Base-by-base conservation (phyloP, 2,113 vertebrate species). In the Marcusenius ussheri region DNA sequence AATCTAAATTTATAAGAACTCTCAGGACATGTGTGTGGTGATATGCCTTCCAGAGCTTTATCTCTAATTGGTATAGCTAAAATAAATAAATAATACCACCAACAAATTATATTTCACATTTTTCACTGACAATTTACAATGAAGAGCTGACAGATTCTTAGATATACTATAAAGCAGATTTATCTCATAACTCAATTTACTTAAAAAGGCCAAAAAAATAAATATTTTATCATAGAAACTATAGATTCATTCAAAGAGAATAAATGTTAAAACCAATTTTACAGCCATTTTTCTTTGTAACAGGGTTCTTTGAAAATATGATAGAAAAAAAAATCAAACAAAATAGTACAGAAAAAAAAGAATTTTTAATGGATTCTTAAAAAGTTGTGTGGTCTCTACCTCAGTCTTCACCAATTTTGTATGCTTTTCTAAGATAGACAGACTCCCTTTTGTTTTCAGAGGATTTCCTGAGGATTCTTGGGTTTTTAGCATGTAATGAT, bases 101-200 rank as follows among this genome's bases (percentile, higher is more conserved):
- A 42, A 15, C 89, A 66, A 87, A 87, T 51, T 86, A 50, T 50
- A 51, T 77, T 87, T 50, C 5, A 6, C 89, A 74, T 42, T 74
- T 87, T 80, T 70, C 42, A 62, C 83, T 84, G 85, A 74, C 56
- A 58, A 77, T 87, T 87, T 87, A 56, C 50, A 47, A 87, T 87
- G 39, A 35, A 56, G 45, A 35, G 89, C 9, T 70, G 89, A 50
- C 89, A 50, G 80, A 85, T 90, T 39, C 31, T 15, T 31, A 50
- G 58, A 90, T 70, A 24, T 17, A 53, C 53, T 62, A 90, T 87
- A 49, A 90, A 50, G 56, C 0, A 62, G 45, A 62, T 90, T 85
- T n/a, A 90, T 90, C 83, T 50, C 53, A 66, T 70, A 90, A 58
- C 53, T 49, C 39, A 47, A 66, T 70, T 87, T 13, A 87, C 27